phyloP scores from a whole-genome alignment of 2,797 vertebrate genomes.

The Lagocephalus sceleratus region DNA sequence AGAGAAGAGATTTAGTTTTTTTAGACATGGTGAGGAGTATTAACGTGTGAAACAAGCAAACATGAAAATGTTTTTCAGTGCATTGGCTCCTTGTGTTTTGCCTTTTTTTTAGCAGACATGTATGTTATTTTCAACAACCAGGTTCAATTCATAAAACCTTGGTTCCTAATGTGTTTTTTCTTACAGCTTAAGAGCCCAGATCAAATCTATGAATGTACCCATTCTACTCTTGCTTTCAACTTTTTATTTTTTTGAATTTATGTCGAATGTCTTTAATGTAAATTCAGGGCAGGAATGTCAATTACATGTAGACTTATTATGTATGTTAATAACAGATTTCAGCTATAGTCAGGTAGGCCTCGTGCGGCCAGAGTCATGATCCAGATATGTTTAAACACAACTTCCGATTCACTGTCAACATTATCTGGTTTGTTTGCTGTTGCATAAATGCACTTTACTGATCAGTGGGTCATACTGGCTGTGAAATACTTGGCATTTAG shows the following conservation, averaged over 20 bases:
- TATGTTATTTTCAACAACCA: constrained; percentile 49
- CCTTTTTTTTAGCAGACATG: constrained; percentile 58
- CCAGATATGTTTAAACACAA: constrained; percentile 72
- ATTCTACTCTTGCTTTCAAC: constrained; percentile 49
- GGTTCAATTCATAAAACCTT: constrained; percentile 65
- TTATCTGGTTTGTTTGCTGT: constrained; percentile 79
- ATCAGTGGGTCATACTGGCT: constrained; percentile 74
- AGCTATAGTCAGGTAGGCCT: constrained; percentile 80
- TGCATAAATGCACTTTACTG: constrained; percentile 85
- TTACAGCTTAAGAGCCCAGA: constrained; percentile 78
- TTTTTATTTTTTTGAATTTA: constrained; percentile 45
- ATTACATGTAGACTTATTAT: constrained; percentile 79
- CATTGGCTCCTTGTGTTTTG: constrained; percentile 71
- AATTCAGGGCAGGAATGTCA: constrained; percentile 81
- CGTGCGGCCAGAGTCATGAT: constrained; percentile 74
- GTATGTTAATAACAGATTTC: constrained; percentile 76
- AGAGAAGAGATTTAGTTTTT: constrained; percentile 53
- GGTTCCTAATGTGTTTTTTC: constrained; percentile 48
- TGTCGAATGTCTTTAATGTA: constrained; percentile 77
- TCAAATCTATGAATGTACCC: constrained; percentile 84
- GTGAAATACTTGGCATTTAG: constrained; percentile 66
- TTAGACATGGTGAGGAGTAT: constrained; percentile 67
- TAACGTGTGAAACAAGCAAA: constrained; percentile 75
- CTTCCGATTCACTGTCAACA: constrained; percentile 76
- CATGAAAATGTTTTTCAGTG: constrained; percentile 74